phyloP scores from a whole-genome alignment of 2,113 vertebrate species.

The Poecile atricapillus region DNA sequence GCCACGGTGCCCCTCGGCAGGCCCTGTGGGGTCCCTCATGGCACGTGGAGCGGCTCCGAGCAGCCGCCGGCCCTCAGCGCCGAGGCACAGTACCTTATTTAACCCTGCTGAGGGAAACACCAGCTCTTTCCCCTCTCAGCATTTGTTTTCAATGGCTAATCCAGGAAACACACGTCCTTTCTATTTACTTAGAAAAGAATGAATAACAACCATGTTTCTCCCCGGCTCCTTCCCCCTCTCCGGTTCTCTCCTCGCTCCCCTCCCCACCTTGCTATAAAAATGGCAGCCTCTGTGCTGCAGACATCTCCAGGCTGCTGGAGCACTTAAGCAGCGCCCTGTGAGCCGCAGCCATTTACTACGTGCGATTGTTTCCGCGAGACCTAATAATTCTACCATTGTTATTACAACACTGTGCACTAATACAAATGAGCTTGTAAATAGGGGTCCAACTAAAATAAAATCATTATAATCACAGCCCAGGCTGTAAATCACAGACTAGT shows the following conservation, averaged over 20 bases:
- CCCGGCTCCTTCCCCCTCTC: not conserved
- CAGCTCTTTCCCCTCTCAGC: not conserved
- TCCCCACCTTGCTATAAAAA: not conserved
- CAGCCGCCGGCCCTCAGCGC: not conserved
- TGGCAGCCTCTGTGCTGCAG: slow-evolving; percentile 27
- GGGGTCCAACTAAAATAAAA: slow-evolving; percentile 75
- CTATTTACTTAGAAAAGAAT: slow-evolving; percentile 57
- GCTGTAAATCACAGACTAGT: slow-evolving; percentile 74
- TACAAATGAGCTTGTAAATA: slow-evolving; percentile 74
- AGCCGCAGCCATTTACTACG: slow-evolving; percentile 54
- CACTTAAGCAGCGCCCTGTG: slow-evolving; percentile 11
- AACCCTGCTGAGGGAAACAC: slow-evolving; percentile 45
- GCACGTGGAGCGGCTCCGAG: fast-evolving
- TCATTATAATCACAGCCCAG: slow-evolving; percentile 70
- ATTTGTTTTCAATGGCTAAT: slow-evolving; percentile 54
- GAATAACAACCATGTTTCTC: slow-evolving; percentile 33
- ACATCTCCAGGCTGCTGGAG: not conserved
- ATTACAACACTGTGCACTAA: slow-evolving; percentile 67
- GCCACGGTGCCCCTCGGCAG: fast-evolving
- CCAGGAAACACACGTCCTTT: slow-evolving; percentile 54
- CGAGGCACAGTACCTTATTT: slow-evolving; percentile 23
- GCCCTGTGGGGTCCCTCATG: fast-evolving
- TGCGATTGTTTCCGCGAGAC: slow-evolving; percentile 63
- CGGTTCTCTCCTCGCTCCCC: fast-evolving
- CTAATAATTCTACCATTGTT: slow-evolving; percentile 73